Percentiles rank a stretch among this genome's conserved stretches.
Conservation (phyloP, 2,797 vertebrate species). For the Macropus fuliginosus region DNA sequence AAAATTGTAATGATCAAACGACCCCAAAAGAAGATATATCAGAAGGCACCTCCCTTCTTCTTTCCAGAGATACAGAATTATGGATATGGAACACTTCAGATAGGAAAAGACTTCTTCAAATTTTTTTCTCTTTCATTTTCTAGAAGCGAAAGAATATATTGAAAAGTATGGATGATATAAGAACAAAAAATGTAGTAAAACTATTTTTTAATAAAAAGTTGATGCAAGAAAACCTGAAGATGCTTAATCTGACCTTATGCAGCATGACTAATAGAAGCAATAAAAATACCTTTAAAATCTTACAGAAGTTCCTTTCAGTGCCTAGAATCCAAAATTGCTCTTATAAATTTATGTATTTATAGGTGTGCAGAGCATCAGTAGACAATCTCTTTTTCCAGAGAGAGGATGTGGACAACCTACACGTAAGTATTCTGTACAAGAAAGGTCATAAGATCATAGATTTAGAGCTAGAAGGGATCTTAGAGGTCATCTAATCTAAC, state of each 20-base stretch:
- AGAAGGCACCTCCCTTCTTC: background rate
- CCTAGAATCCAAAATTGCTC: background rate
- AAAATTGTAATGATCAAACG: background rate
- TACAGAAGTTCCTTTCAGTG: background rate
- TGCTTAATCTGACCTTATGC: background rate
- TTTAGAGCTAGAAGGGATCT: background rate
- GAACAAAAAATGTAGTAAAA: background rate
- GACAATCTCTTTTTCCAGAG: background rate
- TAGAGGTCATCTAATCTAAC: no score
- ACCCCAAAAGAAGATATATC: background rate
- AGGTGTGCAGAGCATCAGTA: background rate
- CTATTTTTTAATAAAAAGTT: background rate
- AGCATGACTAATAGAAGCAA: background rate
- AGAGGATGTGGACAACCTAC: conserved; percentile 23
- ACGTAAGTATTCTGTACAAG: conserved; percentile 11
- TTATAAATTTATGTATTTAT: background rate
- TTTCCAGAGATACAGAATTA: background rate
- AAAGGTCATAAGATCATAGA: background rate
- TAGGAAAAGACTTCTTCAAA: background rate
- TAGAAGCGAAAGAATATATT: background rate
- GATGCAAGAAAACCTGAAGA: background rate
- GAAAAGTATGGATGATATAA: background rate
- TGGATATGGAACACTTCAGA: background rate
- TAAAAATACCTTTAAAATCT: background rate
- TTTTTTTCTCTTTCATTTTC: background rate